Percentiles rank a stretch among this genome's conserved stretches.
Evolutionary conservation across 1,140 invertebrate genomes (phyloP).

Genomic region (Teleopsis dalmanni): DNA sequence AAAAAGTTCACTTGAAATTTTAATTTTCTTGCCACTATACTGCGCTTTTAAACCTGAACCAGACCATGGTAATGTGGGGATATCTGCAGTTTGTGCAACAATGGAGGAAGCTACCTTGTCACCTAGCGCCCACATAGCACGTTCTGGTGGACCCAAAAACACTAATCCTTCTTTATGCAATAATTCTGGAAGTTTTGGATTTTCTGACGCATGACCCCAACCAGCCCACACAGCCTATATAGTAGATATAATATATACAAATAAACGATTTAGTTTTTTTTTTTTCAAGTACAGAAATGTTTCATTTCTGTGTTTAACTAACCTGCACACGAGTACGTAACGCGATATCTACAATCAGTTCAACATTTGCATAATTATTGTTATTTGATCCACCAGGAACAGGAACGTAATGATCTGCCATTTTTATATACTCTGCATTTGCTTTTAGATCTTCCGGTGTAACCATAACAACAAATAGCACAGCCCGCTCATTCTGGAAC

Average conservation of each 20-base stretch:
- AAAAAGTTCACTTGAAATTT: slow-evolving; percentile 88
- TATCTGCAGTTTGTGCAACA: slow-evolving; percentile 96
- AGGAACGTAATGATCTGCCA: slow-evolving; percentile 97
- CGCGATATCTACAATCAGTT: slow-evolving; percentile 95
- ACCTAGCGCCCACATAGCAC: slow-evolving; percentile 98
- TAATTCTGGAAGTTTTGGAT: slow-evolving; percentile 94
- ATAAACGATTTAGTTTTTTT: no score
- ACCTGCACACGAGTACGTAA: slow-evolving; percentile 82
- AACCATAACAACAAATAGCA: slow-evolving; percentile 98
- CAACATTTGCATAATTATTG: slow-evolving; percentile 99
- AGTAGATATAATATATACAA: no score
- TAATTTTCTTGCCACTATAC: slow-evolving; percentile 80
- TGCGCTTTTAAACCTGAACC: slow-evolving; percentile 83
- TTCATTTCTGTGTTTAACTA: no score
- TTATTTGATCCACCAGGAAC: slow-evolving; percentile 98
- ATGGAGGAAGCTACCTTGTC: slow-evolving; percentile 99
- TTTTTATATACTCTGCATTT: slow-evolving; percentile 94
- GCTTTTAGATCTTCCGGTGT: slow-evolving; percentile 93
- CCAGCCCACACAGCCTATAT: slow-evolving; percentile 97
- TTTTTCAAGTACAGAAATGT: no score
- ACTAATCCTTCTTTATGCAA: slow-evolving; percentile 82
- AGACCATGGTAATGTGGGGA: slow-evolving; percentile 98
- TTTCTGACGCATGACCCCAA: slow-evolving; percentile 99
- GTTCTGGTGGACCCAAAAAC: slow-evolving; percentile 91
- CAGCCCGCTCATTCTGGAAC: slow-evolving; percentile 94